Evolutionary conservation across 2,797 vertebrate species (phyloP).

Genomic region (Delichon dasypus): DNA sequence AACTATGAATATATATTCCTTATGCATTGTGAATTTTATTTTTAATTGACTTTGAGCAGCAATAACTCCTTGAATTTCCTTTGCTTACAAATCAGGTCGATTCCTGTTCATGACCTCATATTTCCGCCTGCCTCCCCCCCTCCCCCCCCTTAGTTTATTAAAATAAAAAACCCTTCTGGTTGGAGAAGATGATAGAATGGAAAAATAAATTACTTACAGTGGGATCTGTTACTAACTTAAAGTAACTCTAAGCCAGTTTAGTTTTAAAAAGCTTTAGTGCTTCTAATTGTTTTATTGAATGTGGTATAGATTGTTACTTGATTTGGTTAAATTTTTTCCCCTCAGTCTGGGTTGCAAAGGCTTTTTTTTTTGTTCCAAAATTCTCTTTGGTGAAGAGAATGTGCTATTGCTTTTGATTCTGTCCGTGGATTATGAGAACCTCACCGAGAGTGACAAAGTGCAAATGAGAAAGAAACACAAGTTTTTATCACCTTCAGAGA

Average conservation of each 20-base stretch:
- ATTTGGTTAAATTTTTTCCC: background rate
- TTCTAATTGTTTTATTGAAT: background rate
- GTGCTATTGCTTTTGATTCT: background rate
- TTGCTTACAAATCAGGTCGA: background rate
- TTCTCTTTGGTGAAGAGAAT: background rate
- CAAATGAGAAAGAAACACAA: background rate
- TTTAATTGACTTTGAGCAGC: background rate
- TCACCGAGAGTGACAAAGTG: background rate
- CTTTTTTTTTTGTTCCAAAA: background rate
- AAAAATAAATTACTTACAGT: background rate
- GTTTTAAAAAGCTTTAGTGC: background rate
- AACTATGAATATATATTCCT: background rate
- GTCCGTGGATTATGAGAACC: background rate
- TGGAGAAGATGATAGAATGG: background rate
- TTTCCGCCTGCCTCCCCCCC: fast-evolving
- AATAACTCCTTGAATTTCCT: background rate
- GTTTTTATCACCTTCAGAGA: background rate
- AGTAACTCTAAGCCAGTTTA: background rate
- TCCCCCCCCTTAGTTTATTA: background rate
- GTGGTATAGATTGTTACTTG: background rate
- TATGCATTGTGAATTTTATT: background rate
- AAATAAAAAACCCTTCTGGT: background rate
- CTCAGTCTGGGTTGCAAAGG: background rate
- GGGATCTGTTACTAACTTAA: background rate
- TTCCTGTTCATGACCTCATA: background rate